Percentiles rank a stretch among this genome's conserved stretches.
phyloP scores from a whole-genome alignment of 53 echinoderm and acorn worm species.

The Echinometra lucunter region DNA sequence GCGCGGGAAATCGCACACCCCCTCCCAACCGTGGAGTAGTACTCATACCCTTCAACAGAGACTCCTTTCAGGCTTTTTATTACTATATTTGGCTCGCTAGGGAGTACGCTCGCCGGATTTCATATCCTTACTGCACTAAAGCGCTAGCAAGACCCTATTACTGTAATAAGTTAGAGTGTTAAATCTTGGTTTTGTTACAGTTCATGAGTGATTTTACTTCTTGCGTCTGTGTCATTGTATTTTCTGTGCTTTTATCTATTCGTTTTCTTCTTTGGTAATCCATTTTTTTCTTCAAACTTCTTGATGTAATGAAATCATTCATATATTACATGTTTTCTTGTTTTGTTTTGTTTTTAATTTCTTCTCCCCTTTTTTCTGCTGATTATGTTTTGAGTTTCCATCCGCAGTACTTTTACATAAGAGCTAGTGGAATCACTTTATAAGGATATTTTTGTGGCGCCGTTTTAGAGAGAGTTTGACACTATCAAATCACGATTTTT shows the following conservation, averaged over 20 bases:
- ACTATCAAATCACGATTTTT: no score
- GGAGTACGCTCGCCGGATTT: neutral
- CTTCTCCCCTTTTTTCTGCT: no score
- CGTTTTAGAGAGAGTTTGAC: no score
- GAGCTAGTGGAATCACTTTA: no score
- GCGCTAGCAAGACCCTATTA: conserved; percentile 18
- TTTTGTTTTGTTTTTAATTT: no score
- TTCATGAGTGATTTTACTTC: neutral
- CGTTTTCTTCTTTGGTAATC: no score
- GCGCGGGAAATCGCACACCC: conserved; percentile 64
- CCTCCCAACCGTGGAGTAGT: neutral
- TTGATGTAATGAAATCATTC: no score
- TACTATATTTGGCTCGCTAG: neutral
- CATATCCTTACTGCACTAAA: neutral
- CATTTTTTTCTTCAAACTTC: no score
- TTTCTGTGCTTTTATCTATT: neutral
- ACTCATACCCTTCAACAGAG: neutral
- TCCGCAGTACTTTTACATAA: no score
- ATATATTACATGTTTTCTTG: no score
- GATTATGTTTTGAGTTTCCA: no score
- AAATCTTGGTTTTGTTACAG: neutral
- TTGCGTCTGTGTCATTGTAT: neutral
- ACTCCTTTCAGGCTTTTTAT: conserved; percentile 18
- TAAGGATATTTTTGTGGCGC: no score
- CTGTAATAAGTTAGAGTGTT: conserved; percentile 46